Conservation (phyloP, 2,888 invertebrate genomes). For the Stenodera caucasica region DNA sequence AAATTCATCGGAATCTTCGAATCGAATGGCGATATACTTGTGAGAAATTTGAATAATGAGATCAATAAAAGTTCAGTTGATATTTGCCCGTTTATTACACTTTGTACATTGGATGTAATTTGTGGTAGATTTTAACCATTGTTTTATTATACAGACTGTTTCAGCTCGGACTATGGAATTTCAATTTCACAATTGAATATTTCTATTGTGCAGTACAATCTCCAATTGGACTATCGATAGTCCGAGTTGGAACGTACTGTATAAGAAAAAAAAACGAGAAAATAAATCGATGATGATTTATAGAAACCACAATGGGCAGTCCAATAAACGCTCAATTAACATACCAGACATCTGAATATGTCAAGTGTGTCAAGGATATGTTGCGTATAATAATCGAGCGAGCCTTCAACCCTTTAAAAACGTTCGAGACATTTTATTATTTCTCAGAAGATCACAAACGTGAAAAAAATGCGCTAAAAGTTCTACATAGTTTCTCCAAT, state of each 20-base stretch:
- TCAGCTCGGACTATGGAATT: too few species aligned
- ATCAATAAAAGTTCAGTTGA: slow-evolving; percentile 57
- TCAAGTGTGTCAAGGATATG: slow-evolving; percentile 66
- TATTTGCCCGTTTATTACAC: slow-evolving; percentile 63
- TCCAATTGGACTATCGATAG: too few species aligned
- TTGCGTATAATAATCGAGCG: slow-evolving; percentile 45
- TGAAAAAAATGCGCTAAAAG: slow-evolving; percentile 57
- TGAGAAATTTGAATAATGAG: slow-evolving; percentile 57
- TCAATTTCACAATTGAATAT: too few species aligned
- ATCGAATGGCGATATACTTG: slow-evolving; percentile 62
- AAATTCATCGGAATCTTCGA: slow-evolving; percentile 71
- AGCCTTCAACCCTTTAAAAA: slow-evolving; percentile 56
- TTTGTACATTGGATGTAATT: slow-evolving; percentile 63
- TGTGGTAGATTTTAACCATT: slow-evolving; percentile 63
- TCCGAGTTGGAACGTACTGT: too few species aligned
- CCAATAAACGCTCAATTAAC: slow-evolving; percentile 65
- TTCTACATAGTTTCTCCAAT: slow-evolving; percentile 61
- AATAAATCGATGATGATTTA: slow-evolving; percentile 2
- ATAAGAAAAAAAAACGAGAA: background rate
- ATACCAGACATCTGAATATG: slow-evolving; percentile 67
- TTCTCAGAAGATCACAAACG: slow-evolving; percentile 62
- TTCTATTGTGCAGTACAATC: too few species aligned
- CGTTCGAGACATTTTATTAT: slow-evolving; percentile 56
- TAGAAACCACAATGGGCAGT: slow-evolving; percentile 27
- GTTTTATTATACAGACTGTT: too few species aligned